A percentile compares a stretch with the other conserved stretches of the same genome.
phyloP scores from a whole-genome alignment of 23 tunicate species.

The Oikopleura vanhoeffeni region DNA sequence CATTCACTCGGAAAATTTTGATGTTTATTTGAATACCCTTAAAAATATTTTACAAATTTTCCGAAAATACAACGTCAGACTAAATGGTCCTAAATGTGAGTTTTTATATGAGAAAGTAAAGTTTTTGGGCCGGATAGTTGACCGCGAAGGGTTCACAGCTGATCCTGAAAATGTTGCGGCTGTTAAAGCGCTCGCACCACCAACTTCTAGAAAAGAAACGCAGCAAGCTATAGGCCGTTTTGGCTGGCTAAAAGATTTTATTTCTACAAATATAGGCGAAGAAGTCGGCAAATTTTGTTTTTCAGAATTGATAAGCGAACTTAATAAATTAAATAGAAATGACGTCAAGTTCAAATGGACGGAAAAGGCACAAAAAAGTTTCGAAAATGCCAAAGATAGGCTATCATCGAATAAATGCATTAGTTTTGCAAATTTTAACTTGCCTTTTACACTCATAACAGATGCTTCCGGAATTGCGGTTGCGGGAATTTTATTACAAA shows the following conservation, averaged over 20 bases:
- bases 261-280: background rate
- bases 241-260: background rate
- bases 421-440: no score
- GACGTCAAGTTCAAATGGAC: background rate
- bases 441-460: no score
- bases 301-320: background rate
- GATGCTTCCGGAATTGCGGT: no score
- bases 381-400: background rate
- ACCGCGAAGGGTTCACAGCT: background rate
- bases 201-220: background rate
- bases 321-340: background rate
- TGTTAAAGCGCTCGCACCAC: background rate
- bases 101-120: background rate
- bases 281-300: background rate
- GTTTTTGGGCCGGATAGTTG: background rate
- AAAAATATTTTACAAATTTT: background rate
- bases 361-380: background rate
- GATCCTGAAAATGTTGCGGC: background rate
- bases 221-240: background rate
- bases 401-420: no score
- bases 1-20: background rate
- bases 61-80: background rate
- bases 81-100: background rate
- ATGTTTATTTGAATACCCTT: background rate
- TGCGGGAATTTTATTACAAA: no score